Conservation (phyloP, 1,140 invertebrate genomes). For the Tetraneura akinire region DNA sequence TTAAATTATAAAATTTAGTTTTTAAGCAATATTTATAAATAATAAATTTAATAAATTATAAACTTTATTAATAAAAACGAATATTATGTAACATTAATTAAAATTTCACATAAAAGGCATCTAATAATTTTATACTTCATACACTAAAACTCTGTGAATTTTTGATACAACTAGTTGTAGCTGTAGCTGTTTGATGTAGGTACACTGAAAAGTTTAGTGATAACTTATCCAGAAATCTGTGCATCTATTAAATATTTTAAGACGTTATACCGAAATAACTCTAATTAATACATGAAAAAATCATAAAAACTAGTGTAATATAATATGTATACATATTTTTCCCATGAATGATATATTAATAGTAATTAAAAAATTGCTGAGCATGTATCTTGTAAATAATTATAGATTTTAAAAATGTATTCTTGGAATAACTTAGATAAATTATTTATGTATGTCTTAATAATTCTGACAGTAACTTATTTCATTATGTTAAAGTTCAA, state of each 20-base stretch:
- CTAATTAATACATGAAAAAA: not conserved
- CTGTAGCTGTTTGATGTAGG: not conserved
- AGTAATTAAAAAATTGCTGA: slow-evolving; percentile 1
- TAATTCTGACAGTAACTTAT: no score
- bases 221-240: slow-evolving; percentile 25
- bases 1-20: no score
- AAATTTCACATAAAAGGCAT: not conserved
- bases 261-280: not conserved
- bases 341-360: slow-evolving; percentile 23
- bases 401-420: no score
- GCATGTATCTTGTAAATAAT: no score
- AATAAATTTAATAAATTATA: no score
- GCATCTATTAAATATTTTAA: slow-evolving; percentile 27
- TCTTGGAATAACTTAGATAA: no score
- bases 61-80: not conserved
- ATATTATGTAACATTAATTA: not conserved
- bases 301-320: not conserved
- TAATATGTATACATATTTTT: no score
- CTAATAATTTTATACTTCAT: not conserved
- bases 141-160: not conserved
- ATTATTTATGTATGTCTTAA: no score
- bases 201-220: slow-evolving; percentile 14
- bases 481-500: no score
- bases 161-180: slow-evolving; percentile 17
- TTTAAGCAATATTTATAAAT: no score